Base-by-base conservation (phyloP, 2,888 invertebrate genomes). In the Cheilosia vernalis region DNA sequence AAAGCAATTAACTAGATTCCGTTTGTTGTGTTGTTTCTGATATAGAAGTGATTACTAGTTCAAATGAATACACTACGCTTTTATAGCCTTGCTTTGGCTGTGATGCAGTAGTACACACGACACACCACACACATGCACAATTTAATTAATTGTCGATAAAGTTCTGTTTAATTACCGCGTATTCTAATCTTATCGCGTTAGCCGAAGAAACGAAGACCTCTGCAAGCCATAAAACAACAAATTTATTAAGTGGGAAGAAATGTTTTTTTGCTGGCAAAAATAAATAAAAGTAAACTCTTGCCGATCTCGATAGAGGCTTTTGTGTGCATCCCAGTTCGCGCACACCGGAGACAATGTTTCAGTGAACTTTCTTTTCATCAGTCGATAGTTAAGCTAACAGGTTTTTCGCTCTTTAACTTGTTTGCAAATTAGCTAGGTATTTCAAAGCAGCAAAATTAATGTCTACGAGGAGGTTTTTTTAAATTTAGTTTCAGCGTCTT, bases 71-170 rank as follows among this genome's bases (percentile, higher is more conserved):
- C 19, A n/a, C 47, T 24, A 2, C 9, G 42, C 58, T 13, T 47
- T 6, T 47, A 10, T 24, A 19, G 5, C 24, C n/a, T 2, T 9
- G 21, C 15, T 24, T 13, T 49, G 24, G 40, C 51, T 42, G 24
- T 24, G 24, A 17, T 27, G 13, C 27, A 19, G 30, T 73, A 51
- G 13, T 61, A 42, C 55, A 49, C 30, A 30, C 30, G n/a, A n/a
- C n/a, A n/a, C 5, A 24, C 21, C 30, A 30, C 9, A 30, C 47
- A 64, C 56, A 40, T 13, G 53, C 9, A 27, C 49, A 47, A 44
- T 24, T 74, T 63, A 74, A 78, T 78, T 78, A 78, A 78, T 47
- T 70, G 78, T 78, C 78, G 78, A 78, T 78, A 69, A 70, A 55
- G 55, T 69, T 69, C 63, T 49, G 21, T 55, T 63, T 61, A 61